Base-by-base conservation (phyloP, 2,797 vertebrate species). In the Sternotherus odoratus region DNA sequence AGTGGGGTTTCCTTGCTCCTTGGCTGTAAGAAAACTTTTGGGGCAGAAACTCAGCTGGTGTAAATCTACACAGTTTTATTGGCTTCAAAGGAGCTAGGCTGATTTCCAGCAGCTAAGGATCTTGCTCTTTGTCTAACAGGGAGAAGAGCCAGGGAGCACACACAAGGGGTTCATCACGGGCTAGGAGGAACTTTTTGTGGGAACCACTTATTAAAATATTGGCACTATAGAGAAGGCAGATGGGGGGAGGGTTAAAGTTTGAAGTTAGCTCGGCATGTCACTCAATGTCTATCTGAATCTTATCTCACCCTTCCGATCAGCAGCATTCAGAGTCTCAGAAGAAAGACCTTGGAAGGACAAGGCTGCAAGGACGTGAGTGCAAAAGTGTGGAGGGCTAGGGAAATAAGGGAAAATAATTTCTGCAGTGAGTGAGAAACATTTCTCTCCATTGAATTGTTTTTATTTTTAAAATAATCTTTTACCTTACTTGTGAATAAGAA, bases 361-460 rank as follows among this genome's bases (percentile, higher is more conserved):
- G 26, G 23, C 89, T 90, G 86, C 83, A 92, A 91, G 94, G 91
- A 89, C 85, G 53, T 77, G 79, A 91, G 5, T 50, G 82, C 83
- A 89, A 43, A 75, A 4, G 33, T 39, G 80, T 78, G 19, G 23
- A 2, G 15, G 23, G 4, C 3, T 10, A 54, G 39, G 85, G 83
- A 90, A 85, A 88, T 3, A 84, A 87, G 50, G 88, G 77, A 90
- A 85, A 72, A 95, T 95, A 86, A 94, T 95, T 96, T 92, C 87
- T 91, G 78, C 89, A 87, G 91, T 83, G 90, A 53, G 69, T 92
- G 85, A 92, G 94, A 87, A 94, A 30, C 84, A 85, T 93, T 84
- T 88, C 69, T 91, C 23, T 96, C 95, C 96, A 92, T 97, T 94
- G 96, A 95, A 96, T 95, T 95, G 95, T 78, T 91, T 97, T 96